These are phyloP conservation scores for Calameuta pallipes DNA, from an alignment of 2,888 invertebrate genomes.

Conservation along the genomic window DNA sequence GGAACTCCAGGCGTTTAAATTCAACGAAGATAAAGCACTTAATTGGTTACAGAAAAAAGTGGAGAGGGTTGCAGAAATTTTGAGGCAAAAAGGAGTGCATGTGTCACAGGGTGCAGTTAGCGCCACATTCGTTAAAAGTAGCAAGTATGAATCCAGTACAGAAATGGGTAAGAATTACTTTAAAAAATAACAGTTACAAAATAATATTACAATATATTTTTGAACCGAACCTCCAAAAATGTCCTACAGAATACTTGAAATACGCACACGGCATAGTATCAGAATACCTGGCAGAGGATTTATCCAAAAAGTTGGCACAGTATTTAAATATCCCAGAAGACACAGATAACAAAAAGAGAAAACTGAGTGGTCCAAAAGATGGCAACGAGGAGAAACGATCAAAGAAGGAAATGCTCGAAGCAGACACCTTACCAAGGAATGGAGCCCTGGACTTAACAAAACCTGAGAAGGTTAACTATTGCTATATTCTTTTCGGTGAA, in stretches of 20 bases:
- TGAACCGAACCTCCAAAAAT: constrained; percentile 4
- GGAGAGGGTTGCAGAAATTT: constrained; percentile 72
- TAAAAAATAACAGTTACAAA: neutral
- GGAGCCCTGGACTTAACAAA: constrained; percentile 59
- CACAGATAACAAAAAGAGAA: constrained; percentile 60
- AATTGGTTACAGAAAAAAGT: constrained; percentile 82
- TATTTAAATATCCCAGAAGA: constrained; percentile 77
- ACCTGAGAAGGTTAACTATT: constrained; percentile 52
- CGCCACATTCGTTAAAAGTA: constrained; percentile 79
- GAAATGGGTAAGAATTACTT: constrained; percentile 67
- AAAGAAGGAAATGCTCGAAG: constrained; percentile 63
- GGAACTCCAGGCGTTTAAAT: constrained; percentile 83
- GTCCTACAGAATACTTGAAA: constrained; percentile 73
- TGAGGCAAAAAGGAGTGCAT: constrained; percentile 78
- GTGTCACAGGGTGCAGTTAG: constrained; percentile 81
- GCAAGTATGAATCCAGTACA: constrained; percentile 69
- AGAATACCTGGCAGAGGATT: constrained; percentile 79
- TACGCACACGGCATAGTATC: constrained; percentile 85
- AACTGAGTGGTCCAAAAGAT: constrained; percentile 55
- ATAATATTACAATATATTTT: neutral
- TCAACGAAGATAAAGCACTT: constrained; percentile 81
- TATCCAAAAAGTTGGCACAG: constrained; percentile 74
- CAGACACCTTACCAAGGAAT: constrained; percentile 64
- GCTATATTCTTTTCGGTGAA: constrained; percentile 23
- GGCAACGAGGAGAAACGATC: constrained; percentile 48